A percentile compares a stretch with the other conserved stretches of the same genome.
Conservation (phyloP, 2,888 invertebrate genomes). For the Lochmaea capreae region DNA sequence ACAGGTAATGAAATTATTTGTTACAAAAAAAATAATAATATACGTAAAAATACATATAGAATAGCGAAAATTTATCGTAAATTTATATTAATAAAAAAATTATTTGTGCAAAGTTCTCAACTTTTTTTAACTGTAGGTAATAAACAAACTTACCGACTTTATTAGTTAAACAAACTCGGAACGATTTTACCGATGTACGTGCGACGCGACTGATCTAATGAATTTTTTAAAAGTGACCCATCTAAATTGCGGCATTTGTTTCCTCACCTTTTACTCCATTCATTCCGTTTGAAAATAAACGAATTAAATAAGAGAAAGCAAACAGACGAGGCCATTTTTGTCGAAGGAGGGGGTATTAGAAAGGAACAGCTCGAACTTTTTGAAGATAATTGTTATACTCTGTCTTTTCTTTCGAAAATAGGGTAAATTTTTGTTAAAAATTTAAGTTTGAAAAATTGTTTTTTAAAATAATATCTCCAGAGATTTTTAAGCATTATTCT, state of each 20-base stretch:
- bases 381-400: neutral
- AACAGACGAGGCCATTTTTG: neutral
- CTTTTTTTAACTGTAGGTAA: no score
- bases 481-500: no score
- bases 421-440: no score
- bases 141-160: neutral
- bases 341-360: neutral
- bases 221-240: neutral
- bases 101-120: no score
- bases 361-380: neutral
- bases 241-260: constrained; percentile 2
- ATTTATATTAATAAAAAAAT: no score
- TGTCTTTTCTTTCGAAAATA: no score
- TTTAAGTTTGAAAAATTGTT: no score
- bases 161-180: neutral
- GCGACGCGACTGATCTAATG: neutral
- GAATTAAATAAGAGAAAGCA: constrained; percentile 1
- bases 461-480: no score
- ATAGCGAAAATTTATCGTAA: no score
- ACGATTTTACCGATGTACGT: neutral
- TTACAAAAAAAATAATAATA: no score
- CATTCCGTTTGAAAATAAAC: neutral
- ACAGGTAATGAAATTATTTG: no score
- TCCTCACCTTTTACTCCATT: neutral
- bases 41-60: no score